Percentiles rank a stretch among this genome's conserved stretches.
Evolutionary conservation across 2,888 invertebrate species (phyloP).

Genomic region (Polymixis lichenea): DNA sequence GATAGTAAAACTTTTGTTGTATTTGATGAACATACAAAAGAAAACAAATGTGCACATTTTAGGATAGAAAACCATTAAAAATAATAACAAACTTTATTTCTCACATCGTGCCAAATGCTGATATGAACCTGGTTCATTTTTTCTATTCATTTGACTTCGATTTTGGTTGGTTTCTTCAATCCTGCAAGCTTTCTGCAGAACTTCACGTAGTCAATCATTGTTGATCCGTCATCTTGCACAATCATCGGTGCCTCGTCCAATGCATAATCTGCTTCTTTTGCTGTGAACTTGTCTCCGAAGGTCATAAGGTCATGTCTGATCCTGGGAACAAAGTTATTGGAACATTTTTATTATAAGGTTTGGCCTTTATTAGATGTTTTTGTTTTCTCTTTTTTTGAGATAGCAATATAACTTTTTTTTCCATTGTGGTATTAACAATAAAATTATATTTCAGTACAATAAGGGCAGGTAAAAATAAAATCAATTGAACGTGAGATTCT

Average conservation of each 20-base stretch:
- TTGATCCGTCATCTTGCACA: constrained; percentile 85
- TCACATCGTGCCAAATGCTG: constrained; percentile 19
- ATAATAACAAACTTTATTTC: constrained; percentile 46
- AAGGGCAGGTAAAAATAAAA: constrained; percentile 8
- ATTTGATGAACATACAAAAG: background rate
- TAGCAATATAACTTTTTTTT: background rate
- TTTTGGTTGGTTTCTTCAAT: constrained; percentile 87
- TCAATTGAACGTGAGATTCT: constrained; percentile 8
- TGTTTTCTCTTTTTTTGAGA: background rate
- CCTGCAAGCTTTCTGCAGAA: constrained; percentile 92
- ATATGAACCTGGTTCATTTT: background rate
- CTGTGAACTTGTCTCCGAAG: constrained; percentile 92
- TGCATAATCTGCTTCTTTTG: constrained; percentile 91
- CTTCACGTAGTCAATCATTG: constrained; percentile 92
- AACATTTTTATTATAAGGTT: background rate
- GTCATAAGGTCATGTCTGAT: constrained; percentile 92
- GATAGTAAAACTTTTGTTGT: background rate
- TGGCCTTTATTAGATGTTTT: background rate
- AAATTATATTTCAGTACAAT: background rate
- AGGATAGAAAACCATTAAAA: background rate
- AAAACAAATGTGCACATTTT: background rate
- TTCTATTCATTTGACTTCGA: constrained; percentile 43
- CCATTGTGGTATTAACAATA: background rate
- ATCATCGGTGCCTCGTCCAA: constrained; percentile 91
- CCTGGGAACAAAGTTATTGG: constrained; percentile 77